Conservation (phyloP, 2,888 invertebrate genomes). For the Auanema sp. region DNA sequence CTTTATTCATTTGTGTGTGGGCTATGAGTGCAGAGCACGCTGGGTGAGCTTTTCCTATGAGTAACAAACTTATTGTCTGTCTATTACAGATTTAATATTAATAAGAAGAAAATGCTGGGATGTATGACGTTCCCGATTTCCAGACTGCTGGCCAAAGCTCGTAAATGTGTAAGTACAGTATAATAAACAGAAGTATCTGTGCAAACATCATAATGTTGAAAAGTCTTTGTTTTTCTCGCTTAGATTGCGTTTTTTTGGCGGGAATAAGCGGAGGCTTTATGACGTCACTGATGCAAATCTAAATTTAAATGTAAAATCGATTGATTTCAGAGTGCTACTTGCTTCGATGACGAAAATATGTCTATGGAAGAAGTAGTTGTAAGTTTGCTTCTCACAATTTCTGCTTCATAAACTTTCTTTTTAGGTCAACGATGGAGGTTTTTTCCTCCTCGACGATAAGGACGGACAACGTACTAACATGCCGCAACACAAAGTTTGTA, state of each 20-base stretch:
- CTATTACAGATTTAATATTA: background rate
- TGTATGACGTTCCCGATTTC: constrained; percentile 53
- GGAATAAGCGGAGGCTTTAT: no score
- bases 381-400: background rate
- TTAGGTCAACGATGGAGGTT: constrained; percentile 50
- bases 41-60: constrained; percentile 3
- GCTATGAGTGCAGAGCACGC: constrained; percentile 8
- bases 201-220: no score
- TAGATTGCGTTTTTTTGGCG: no score
- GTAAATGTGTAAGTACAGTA: constrained; percentile 15
- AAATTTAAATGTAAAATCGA: no score
- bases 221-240: no score
- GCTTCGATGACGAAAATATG: constrained; percentile 13
- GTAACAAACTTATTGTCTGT: background rate
- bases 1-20: constrained; percentile 10
- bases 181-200: no score
- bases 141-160: constrained; percentile 35
- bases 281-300: no score
- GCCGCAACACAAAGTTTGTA: constrained; percentile 44
- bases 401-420: background rate
- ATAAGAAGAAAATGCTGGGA: constrained; percentile 41
- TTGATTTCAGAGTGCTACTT: background rate
- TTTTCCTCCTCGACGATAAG: constrained; percentile 45
- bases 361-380: constrained; percentile 2
- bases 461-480: constrained; percentile 40